phyloP scores from a whole-genome alignment of 1,140 invertebrate species.

The Pseudomyrmex flavicornis region DNA sequence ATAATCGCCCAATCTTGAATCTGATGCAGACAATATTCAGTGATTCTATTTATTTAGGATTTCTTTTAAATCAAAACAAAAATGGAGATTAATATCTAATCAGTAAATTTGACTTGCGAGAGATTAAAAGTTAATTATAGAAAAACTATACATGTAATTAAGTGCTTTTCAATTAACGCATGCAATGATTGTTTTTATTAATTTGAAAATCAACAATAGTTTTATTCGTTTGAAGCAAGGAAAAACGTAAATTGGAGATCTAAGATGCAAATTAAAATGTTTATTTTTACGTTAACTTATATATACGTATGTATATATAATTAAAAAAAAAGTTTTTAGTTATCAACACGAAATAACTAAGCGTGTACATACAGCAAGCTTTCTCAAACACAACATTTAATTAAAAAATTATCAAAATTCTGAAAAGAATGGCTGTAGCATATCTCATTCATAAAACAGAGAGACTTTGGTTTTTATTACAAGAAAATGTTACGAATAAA shows the following conservation, averaged over 20 bases:
- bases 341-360: conserved; percentile 29
- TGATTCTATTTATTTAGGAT: too few relatives aligned
- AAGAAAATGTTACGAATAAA: too few relatives aligned
- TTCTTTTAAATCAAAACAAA: conserved; percentile 9
- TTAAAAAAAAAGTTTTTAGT: neutral
- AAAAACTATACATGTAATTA: conserved; percentile 9
- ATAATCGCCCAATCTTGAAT: conserved; percentile 16
- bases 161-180: conserved; percentile 7
- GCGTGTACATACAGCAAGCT: conserved; percentile 52
- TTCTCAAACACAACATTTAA: conserved; percentile 73
- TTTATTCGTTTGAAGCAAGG: conserved; percentile 64
- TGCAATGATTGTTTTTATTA: conserved; percentile 14
- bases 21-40: too few relatives aligned
- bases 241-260: conserved; percentile 56
- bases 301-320: too few relatives aligned
- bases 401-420: conserved; percentile 30
- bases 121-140: conserved; percentile 28
- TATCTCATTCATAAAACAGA: conserved; percentile 19
- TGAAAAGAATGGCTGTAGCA: neutral
- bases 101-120: neutral
- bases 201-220: conserved; percentile 33
- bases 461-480: neutral
- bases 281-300: neutral
- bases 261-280: conserved; percentile 26
- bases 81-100: neutral